These are phyloP conservation scores for Actinia tenebrosa DNA, from an alignment of 64 coral and sea anemone genomes.

Conservation along the genomic window DNA sequence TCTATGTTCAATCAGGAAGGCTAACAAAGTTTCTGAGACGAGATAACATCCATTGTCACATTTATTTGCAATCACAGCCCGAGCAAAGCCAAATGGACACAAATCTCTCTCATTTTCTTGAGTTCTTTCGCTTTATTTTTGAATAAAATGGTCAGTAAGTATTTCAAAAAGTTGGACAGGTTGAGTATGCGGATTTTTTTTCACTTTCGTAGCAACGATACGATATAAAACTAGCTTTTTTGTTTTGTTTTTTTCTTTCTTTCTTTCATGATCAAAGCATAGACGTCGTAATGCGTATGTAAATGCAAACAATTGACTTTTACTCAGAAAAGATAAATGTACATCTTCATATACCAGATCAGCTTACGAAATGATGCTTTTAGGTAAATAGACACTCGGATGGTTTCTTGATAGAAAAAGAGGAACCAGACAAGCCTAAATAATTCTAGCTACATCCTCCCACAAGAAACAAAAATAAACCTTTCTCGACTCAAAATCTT, in stretches of 20 bases:
- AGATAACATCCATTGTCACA: not conserved
- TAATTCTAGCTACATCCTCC: not conserved
- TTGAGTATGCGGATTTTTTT: not conserved
- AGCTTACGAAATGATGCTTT: not conserved
- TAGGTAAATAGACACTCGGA: not conserved
- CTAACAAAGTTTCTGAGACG: conserved; percentile 5
- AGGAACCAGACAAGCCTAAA: not conserved
- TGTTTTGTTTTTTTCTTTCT: not conserved
- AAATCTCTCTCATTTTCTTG: not conserved
- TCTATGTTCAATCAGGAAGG: not conserved
- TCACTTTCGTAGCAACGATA: not conserved
- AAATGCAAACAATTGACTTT: not conserved
- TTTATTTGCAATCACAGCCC: not conserved
- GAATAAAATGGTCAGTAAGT: not conserved
- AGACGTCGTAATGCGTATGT: conserved; percentile 1
- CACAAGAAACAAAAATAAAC: not conserved
- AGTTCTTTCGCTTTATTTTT: not conserved
- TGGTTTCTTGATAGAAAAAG: not conserved
- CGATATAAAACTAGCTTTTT: not conserved
- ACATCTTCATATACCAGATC: not conserved
- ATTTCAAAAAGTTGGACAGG: not conserved
- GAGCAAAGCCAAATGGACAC: not conserved
- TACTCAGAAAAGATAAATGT: not conserved
- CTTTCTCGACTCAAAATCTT: not conserved
- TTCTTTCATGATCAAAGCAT: not conserved